Evolutionary conservation across 2,888 invertebrate species (phyloP).

Genomic region (Dendrolimus houi): DNA sequence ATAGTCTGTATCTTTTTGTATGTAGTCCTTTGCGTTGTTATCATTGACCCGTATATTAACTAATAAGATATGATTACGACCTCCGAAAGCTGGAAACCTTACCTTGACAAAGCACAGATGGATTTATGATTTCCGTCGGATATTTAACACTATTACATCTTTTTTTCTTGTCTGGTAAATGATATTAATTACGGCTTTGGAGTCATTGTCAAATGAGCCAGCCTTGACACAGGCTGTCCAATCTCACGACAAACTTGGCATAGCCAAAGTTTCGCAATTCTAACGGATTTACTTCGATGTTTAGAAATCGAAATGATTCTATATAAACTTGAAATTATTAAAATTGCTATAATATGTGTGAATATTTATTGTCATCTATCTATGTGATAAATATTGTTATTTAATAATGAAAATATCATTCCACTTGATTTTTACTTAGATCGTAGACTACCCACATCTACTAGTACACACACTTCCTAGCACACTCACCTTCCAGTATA

Average conservation of each 20-base stretch:
- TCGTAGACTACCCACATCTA: no score
- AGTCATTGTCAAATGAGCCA: constrained; percentile 16
- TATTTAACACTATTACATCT: constrained; percentile 5
- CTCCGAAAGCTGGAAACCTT: neutral
- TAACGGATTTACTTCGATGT: neutral
- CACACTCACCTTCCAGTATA: no score
- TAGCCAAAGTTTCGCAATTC: constrained; percentile 4
- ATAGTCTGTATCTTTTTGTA: no score
- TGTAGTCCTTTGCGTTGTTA: neutral
- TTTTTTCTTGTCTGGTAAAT: constrained; percentile 10
- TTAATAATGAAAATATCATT: no score
- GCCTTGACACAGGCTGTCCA: constrained; percentile 20
- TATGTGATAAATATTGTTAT: no score
- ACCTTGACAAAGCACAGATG: constrained; percentile 22
- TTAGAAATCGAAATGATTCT: neutral
- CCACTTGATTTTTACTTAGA: no score
- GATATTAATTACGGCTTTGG: constrained; percentile 14
- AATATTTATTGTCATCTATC: no score
- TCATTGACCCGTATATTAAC: neutral
- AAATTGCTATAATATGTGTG: no score
- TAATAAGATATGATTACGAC: neutral
- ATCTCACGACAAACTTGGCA: constrained; percentile 4
- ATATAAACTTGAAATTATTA: neutral
- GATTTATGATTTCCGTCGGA: constrained; percentile 19
- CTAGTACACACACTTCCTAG: no score